Conservation (phyloP, 1,140 invertebrate species). For the Pogonomyrmex californicus region DNA sequence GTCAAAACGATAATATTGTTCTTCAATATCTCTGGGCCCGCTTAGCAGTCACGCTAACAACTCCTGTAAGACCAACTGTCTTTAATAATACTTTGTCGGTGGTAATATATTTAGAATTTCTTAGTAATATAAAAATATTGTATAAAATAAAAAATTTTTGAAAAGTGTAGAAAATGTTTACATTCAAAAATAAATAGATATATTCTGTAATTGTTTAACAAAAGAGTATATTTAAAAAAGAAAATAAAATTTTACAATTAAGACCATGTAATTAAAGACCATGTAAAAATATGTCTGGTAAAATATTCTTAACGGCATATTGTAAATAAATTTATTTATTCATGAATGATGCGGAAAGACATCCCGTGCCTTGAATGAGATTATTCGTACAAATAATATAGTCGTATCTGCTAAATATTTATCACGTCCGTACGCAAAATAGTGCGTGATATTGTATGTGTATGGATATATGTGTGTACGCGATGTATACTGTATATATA, state of each 20-base stretch:
- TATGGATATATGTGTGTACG: too few species aligned
- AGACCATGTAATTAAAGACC: not conserved
- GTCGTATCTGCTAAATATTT: constrained; percentile 51
- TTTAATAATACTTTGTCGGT: too few species aligned
- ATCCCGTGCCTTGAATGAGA: constrained; percentile 37
- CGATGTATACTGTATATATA: too few species aligned
- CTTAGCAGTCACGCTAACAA: too few species aligned
- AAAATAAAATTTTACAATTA: not conserved
- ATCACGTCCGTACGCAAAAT: constrained; percentile 54
- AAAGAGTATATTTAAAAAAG: not conserved
- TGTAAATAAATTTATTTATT: constrained; percentile 52
- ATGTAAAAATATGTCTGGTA: constrained; percentile 11
- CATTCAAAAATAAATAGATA: not conserved
- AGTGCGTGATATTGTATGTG: constrained; percentile 36
- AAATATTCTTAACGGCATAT: not conserved
- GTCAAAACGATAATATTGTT: too few species aligned
- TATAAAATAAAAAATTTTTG: not conserved
- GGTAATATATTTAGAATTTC: too few species aligned
- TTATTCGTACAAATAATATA: constrained; percentile 63
- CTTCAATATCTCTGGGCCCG: too few species aligned
- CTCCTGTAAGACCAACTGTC: too few species aligned
- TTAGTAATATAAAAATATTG: not conserved
- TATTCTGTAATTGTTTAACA: not conserved
- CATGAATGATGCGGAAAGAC: constrained; percentile 49
- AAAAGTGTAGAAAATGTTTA: not conserved